Percentiles rank a stretch among this genome's conserved stretches.
These are phyloP conservation scores for Cryptus viduatorius DNA, from an alignment of 2,888 invertebrate genomes.

Conservation along the genomic window DNA sequence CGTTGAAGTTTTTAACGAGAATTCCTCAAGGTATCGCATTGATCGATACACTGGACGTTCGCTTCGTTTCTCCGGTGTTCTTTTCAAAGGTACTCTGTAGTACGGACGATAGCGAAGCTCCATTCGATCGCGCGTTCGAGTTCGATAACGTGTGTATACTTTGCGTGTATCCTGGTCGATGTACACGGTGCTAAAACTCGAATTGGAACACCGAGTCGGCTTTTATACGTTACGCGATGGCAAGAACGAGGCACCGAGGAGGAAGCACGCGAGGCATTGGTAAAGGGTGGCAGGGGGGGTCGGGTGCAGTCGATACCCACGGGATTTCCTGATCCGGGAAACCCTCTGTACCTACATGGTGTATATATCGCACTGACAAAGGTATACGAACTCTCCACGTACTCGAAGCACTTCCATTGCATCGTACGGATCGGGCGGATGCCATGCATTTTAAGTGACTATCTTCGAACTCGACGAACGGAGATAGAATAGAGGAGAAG, in stretches of 20 bases:
- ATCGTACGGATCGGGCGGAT: constrained; percentile 49
- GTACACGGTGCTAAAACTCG: constrained; percentile 59
- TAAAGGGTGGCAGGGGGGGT: constrained; percentile 18
- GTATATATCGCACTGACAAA: constrained; percentile 16
- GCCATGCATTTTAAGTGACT: constrained; percentile 75
- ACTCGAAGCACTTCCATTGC: constrained; percentile 65
- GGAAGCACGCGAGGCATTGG: background rate
- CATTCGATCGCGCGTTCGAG: constrained; percentile 24
- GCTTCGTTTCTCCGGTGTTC: constrained; percentile 4
- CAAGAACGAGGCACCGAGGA: background rate
- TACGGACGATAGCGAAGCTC: background rate
- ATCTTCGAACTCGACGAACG: constrained; percentile 34
- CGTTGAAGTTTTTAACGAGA: background rate
- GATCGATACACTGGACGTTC: background rate
- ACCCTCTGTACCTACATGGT: constrained; percentile 41
- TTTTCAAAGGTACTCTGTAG: background rate
- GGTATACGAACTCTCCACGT: constrained; percentile 44
- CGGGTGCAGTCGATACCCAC: constrained; percentile 49
- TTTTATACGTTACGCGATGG: constrained; percentile 23
- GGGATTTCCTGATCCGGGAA: constrained; percentile 52
- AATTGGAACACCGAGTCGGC: constrained; percentile 64
- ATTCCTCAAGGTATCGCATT: background rate
- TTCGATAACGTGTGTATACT: constrained; percentile 19
- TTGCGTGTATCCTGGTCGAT: background rate
- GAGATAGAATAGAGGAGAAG: constrained; percentile 43